A percentile compares a stretch with the other conserved stretches of the same genome.
phyloP scores from a whole-genome alignment of 2,888 invertebrate species.

The Chironomus tentans region DNA sequence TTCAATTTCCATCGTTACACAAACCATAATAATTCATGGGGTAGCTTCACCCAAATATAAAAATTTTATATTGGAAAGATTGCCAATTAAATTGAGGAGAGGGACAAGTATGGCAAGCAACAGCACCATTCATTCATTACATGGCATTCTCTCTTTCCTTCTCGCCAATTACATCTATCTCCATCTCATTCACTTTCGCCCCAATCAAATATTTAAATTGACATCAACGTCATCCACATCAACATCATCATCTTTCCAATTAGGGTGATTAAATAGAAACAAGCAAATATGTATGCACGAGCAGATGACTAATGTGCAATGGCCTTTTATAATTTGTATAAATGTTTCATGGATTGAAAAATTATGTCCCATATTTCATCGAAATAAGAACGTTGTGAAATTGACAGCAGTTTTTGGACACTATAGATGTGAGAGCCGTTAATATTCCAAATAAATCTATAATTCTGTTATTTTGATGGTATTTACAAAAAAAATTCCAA shows the following conservation, averaged over 20 bases:
- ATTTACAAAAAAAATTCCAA: no score
- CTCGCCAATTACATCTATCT: neutral
- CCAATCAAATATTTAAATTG: constrained; percentile 24
- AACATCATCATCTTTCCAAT: constrained; percentile 12
- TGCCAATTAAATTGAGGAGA: constrained; percentile 8
- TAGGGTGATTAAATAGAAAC: neutral
- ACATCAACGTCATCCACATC: constrained; percentile 10
- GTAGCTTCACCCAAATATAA: neutral
- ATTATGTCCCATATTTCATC: no score
- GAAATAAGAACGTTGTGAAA: no score
- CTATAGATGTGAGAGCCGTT: no score
- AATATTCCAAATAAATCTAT: no score
- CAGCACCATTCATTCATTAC: neutral
- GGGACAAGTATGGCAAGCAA: neutral
- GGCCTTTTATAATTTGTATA: no score
- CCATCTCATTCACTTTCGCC: neutral
- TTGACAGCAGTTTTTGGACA: no score
- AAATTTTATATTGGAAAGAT: neutral
- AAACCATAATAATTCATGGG: neutral
- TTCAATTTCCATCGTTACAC: neutral
- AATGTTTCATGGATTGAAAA: no score
- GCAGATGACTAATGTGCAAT: no score
- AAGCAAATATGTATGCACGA: no score
- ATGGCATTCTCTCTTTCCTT: neutral
- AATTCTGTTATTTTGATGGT: no score